Evolutionary conservation across 2,888 invertebrate genomes (phyloP), one percentile per base, ranked within the genome.

Genomic region (Drosophila phalerata): DNA sequence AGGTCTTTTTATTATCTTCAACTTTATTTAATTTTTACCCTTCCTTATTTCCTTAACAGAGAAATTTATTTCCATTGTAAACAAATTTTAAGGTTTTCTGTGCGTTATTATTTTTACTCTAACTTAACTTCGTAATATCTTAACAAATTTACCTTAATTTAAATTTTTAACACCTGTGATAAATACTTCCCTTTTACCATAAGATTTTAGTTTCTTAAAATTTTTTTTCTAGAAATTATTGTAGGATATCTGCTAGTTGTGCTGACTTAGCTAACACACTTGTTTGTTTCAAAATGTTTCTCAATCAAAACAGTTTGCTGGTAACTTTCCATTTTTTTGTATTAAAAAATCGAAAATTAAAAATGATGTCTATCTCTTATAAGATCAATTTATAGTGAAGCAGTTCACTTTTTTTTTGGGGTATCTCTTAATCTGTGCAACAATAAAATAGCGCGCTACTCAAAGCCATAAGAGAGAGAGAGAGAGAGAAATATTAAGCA

Each of bases 361-460:
- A 34, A 37, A 34, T 32, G 19, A 37, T 19, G 32, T 30, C 9
- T 40, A 34, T 42, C 47, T 10, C 22, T n/a, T 9, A 15, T 22
- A 25, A 45, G 22, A 40, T 45, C 19, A 28, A 63, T 47, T 45
- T 30, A 13, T 25, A 42, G 11, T 37, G 28, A 42, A 28, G 28
- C 28, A 28, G 28, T 19, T 40, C 64, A 73, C 64, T 70, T 53
- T 47, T 19, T 61, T 63, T 43, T 1, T 34, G 38, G 25, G 66
- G 49, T 75, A 71, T 75, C 57, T 48, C 28, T 51, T 57, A 72
- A 75, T 77, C 83, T 62, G 68, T 62, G 17, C 42, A 68, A 56
- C 66, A 32, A 68, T 37, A 42, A 55, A 49, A 73, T 11, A 48
- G 10, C 11, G 10, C 9, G 10, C 9, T 17, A 40, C 17, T 47